Percentiles rank a stretch among this genome's conserved stretches.
These are phyloP conservation scores for Andrena chrysosceles DNA, from an alignment of 2,888 invertebrate species.

Conservation along the genomic window DNA sequence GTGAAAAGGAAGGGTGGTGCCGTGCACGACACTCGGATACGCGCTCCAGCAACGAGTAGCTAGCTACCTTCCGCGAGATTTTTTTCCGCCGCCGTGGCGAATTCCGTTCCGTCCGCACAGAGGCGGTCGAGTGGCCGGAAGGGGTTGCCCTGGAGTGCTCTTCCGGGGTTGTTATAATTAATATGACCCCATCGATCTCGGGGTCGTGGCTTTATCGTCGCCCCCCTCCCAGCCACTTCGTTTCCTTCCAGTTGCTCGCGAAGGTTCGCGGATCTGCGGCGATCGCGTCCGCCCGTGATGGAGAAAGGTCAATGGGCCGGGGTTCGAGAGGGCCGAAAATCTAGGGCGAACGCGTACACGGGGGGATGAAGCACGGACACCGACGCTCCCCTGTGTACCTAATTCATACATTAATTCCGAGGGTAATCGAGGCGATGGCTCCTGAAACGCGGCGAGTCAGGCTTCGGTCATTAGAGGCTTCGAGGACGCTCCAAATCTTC, in stretches of 20 bases:
- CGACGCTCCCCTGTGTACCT: constrained; percentile 25
- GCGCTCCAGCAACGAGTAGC: constrained; percentile 20
- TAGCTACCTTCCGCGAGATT: not conserved
- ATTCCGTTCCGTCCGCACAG: constrained; percentile 36
- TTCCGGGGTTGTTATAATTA: constrained; percentile 71
- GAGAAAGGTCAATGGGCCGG: constrained; percentile 51
- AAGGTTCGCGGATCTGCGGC: constrained; percentile 38
- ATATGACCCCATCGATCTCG: constrained; percentile 69
- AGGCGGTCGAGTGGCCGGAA: constrained; percentile 26
- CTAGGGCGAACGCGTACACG: constrained; percentile 33
- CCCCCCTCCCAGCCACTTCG: not conserved
- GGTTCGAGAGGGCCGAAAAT: constrained; percentile 43
- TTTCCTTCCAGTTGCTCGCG: constrained; percentile 24
- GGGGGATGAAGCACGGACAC: constrained; percentile 1
- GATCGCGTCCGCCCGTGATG: not conserved
- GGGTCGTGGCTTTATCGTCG: constrained; percentile 31
- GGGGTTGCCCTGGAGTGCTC: constrained; percentile 41
- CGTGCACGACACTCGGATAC: constrained; percentile 14
- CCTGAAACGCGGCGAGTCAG: constrained; percentile 28
- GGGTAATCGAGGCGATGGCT: constrained; percentile 52
- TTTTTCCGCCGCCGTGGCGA: constrained; percentile 46
- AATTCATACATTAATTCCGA: constrained; percentile 56
- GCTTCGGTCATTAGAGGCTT: constrained; percentile 7
- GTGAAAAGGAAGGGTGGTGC: not conserved
- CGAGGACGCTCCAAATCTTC: not conserved